phyloP scores from a whole-genome alignment of 2,797 vertebrate species.

The Falco novaeseelandiae region DNA sequence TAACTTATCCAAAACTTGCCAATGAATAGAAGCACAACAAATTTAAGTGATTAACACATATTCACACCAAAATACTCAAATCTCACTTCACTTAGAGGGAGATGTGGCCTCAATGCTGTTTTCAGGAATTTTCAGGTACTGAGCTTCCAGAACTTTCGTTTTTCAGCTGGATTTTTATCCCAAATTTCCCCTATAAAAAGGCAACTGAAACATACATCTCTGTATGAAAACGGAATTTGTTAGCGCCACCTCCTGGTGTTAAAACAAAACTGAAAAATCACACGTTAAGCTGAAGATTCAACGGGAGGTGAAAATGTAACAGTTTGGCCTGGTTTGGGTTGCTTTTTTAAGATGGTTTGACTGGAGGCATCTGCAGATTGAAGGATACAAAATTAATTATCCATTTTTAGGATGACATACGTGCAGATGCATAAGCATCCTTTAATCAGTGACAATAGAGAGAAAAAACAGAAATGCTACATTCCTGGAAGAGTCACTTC shows the following conservation, averaged over 20 bases:
- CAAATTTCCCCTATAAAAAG: constrained; percentile 3
- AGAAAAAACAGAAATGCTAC: neutral
- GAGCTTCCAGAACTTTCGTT: neutral
- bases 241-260: constrained; percentile 74
- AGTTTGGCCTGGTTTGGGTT: neutral
- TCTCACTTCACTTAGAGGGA: neutral
- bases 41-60: neutral
- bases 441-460: neutral
- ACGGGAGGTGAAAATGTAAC: neutral
- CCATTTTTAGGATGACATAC: neutral
- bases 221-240: constrained; percentile 51
- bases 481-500: neutral
- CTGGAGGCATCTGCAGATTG: neutral
- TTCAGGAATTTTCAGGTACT: constrained; percentile 29
- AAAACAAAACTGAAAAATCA: constrained; percentile 59
- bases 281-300: neutral
- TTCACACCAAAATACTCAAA: neutral
- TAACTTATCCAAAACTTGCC: neutral
- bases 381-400: neutral
- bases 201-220: neutral
- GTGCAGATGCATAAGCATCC: neutral
- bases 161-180: neutral
- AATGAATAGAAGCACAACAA: neutral
- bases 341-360: neutral
- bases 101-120: neutral